Conservation (phyloP, 1,140 invertebrate species). For the Panagrolaimus sp. region DNA sequence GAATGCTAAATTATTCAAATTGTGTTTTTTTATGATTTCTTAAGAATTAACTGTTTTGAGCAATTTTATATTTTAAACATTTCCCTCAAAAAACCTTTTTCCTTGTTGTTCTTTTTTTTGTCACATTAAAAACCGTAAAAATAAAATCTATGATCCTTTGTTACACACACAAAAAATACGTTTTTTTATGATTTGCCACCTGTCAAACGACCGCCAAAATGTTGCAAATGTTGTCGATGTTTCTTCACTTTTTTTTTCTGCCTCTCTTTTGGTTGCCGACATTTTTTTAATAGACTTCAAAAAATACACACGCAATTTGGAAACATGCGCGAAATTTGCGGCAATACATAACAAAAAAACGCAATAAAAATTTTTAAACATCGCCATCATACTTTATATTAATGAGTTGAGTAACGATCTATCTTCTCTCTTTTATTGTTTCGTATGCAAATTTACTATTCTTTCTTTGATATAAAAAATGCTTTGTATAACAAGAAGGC, state of each 20-base stretch:
- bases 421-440: not conserved
- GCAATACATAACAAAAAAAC: slow-evolving; percentile 16
- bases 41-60: too few relatives aligned
- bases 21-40: too few relatives aligned
- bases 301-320: slow-evolving; percentile 5
- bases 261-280: slow-evolving; percentile 2
- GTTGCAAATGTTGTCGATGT: slow-evolving; percentile 9
- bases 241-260: not conserved
- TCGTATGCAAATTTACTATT: not conserved
- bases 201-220: slow-evolving; percentile 15
- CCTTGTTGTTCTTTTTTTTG: too few relatives aligned
- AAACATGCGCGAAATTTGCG: slow-evolving; percentile 7
- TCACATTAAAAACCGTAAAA: too few relatives aligned
- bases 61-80: too few relatives aligned
- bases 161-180: not conserved
- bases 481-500: too few relatives aligned
- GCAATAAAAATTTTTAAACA: not conserved
- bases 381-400: slow-evolving; percentile 5
- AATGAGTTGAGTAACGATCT: not conserved
- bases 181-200: slow-evolving; percentile 8
- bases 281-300: slow-evolving; percentile 2
- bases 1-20: too few relatives aligned
- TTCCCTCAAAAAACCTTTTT: too few relatives aligned
- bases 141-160: too few relatives aligned
- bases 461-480: too few relatives aligned